phyloP scores from a whole-genome alignment of 1,140 invertebrate species.

The Melitaea cinxia region DNA sequence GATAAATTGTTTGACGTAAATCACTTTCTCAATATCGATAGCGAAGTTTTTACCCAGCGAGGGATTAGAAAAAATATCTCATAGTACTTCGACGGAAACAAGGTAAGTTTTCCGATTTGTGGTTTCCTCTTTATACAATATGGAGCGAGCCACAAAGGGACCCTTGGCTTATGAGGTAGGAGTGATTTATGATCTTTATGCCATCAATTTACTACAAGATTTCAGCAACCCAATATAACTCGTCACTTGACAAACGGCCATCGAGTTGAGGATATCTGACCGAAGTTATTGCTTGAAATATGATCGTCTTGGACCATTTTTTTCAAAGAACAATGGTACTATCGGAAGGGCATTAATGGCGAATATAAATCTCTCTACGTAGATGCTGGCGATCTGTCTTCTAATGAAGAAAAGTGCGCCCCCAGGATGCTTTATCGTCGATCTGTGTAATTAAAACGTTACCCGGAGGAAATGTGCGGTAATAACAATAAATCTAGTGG shows the following conservation, averaged over 20 bases:
- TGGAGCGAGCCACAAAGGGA: conserved; percentile 41
- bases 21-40: conserved; percentile 61
- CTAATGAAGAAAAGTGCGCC: conserved; percentile 81
- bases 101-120: conserved; percentile 56
- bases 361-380: conserved; percentile 59
- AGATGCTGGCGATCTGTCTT: conserved; percentile 73
- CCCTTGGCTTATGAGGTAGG: conserved; percentile 54
- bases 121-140: conserved; percentile 63
- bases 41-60: conserved; percentile 51
- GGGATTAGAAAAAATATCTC: conserved; percentile 47
- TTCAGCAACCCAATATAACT: conserved; percentile 22
- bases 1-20: conserved; percentile 65
- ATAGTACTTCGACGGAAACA: conserved; percentile 43
- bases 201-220: conserved; percentile 27
- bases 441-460: conserved; percentile 82
- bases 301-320: conserved; percentile 20
- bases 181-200: conserved; percentile 52
- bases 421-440: conserved; percentile 78
- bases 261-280: neutral
- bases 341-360: conserved; percentile 55
- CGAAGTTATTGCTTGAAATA: conserved; percentile 19
- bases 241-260: conserved; percentile 31
- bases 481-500: conserved; percentile 79
- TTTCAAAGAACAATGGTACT: conserved; percentile 40
- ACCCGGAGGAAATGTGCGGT: conserved; percentile 78